phyloP scores from a whole-genome alignment of 2,797 vertebrate species.

The Silurus aristotelis region DNA sequence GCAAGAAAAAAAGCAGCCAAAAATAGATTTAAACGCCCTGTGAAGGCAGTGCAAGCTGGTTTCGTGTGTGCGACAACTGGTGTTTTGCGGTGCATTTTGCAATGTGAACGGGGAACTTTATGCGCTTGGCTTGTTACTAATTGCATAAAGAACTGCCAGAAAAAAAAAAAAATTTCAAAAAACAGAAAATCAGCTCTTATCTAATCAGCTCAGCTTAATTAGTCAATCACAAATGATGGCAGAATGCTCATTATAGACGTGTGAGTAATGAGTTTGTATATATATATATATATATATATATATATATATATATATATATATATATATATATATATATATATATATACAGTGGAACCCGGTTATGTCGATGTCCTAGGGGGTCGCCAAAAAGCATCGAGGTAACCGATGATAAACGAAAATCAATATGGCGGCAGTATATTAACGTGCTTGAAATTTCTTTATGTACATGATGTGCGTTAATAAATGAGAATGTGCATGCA shows the following conservation, averaged over 20 bases:
- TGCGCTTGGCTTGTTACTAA: slow-evolving; percentile 58
- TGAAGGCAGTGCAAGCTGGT: slow-evolving; percentile 56
- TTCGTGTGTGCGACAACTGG: slow-evolving; percentile 47
- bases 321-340: no score
- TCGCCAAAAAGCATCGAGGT: no score
- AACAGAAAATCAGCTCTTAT: background rate
- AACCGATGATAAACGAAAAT: no score
- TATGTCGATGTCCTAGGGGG: no score
- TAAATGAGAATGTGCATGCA: no score
- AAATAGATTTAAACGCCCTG: slow-evolving; percentile 61
- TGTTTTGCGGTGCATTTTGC: slow-evolving; percentile 53
- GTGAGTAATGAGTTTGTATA: background rate
- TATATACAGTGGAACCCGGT: no score
- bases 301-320: no score
- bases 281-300: no score
- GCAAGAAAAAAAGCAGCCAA: slow-evolving; percentile 32
- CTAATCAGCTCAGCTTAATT: background rate
- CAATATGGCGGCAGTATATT: no score
- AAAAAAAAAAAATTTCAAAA: no score
- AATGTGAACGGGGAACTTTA: slow-evolving; percentile 47
- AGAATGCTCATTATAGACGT: background rate
- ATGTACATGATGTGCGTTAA: no score
- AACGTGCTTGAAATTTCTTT: no score
- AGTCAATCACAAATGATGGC: background rate
- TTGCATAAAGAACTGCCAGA: slow-evolving; percentile 44